A percentile compares a stretch with the other conserved stretches of the same genome.
Evolutionary conservation across 2,888 invertebrate genomes (phyloP).

Genomic region (Drosophila flavopinicola): DNA sequence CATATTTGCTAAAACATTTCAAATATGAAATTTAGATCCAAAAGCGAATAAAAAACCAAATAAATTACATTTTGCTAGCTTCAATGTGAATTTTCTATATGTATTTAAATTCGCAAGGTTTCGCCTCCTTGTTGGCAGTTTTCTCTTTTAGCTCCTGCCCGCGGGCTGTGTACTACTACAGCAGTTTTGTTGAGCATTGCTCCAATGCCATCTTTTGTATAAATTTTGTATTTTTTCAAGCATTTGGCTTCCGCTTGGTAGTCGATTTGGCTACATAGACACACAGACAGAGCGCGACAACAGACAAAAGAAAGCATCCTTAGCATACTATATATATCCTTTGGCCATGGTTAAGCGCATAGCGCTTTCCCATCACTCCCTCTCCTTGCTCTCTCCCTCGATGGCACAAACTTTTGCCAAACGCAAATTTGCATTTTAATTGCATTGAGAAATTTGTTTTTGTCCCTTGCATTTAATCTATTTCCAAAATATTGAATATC

Average conservation of each 20-base stretch:
- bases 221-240: conserved; percentile 46
- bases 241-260: conserved; percentile 29
- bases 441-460: conserved; percentile 79
- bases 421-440: conserved; percentile 80
- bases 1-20: not conserved
- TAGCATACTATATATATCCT: conserved; percentile 52
- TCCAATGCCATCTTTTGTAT: conserved; percentile 61
- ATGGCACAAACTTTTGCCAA: conserved; percentile 65
- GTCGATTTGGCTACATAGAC: conserved; percentile 25
- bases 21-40: conserved; percentile 10
- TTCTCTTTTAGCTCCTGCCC: not conserved
- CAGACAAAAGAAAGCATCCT: conserved; percentile 15
- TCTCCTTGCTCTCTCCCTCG: conserved; percentile 11
- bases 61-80: conserved; percentile 9
- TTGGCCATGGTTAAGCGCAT: conserved; percentile 31
- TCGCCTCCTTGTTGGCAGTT: not conserved
- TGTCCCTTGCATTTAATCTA: conserved; percentile 65
- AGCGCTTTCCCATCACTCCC: not conserved
- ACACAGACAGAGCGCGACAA: not conserved
- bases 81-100: conserved; percentile 35
- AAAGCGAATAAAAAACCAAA: conserved; percentile 4
- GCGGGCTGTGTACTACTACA: not conserved
- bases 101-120: conserved; percentile 7
- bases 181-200: conserved; percentile 1
- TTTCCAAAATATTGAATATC: conserved; percentile 77